Conservation (phyloP, 2,888 invertebrate genomes). For the Scelioninae gen. 2 region DNA sequence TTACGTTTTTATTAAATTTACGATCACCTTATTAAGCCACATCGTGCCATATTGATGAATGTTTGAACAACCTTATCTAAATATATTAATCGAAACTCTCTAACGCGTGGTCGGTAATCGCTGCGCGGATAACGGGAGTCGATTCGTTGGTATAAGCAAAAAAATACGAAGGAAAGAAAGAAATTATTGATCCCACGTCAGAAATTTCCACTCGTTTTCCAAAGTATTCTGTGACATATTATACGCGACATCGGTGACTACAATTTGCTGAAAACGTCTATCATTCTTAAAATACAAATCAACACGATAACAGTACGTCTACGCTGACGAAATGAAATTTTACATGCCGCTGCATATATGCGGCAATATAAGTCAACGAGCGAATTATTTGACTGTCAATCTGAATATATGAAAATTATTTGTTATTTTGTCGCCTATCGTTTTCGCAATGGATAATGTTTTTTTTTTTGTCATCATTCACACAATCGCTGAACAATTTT, state of each 20-base stretch:
- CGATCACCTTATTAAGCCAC: no score
- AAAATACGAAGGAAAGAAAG: constrained; percentile 22
- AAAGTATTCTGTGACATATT: constrained; percentile 46
- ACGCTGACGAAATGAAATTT: constrained; percentile 34
- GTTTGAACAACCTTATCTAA: constrained; percentile 1
- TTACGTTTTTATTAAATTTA: no score
- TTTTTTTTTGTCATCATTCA: constrained; percentile 1
- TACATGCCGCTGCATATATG: constrained; percentile 31
- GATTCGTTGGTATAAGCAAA: constrained; percentile 17
- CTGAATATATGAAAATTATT: constrained; percentile 52
- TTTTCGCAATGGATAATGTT: constrained; percentile 19
- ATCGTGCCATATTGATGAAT: background rate
- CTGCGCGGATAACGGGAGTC: constrained; percentile 3
- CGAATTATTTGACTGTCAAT: constrained; percentile 50
- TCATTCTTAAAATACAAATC: constrained; percentile 55
- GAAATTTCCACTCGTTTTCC: constrained; percentile 46
- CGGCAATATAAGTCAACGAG: constrained; percentile 35
- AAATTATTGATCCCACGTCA: constrained; percentile 50
- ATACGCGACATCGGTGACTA: constrained; percentile 39
- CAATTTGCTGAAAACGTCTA: constrained; percentile 45
- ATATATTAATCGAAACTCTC: background rate
- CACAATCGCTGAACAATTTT: constrained; percentile 10
- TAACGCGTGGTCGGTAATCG: constrained; percentile 3
- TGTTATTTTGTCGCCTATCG: constrained; percentile 27
- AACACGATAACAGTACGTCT: constrained; percentile 41